Evolutionary conservation across 2,113 vertebrate species (phyloP), one percentile per base, ranked within the genome.

Genomic region (Cynoglossus semilaevis): DNA sequence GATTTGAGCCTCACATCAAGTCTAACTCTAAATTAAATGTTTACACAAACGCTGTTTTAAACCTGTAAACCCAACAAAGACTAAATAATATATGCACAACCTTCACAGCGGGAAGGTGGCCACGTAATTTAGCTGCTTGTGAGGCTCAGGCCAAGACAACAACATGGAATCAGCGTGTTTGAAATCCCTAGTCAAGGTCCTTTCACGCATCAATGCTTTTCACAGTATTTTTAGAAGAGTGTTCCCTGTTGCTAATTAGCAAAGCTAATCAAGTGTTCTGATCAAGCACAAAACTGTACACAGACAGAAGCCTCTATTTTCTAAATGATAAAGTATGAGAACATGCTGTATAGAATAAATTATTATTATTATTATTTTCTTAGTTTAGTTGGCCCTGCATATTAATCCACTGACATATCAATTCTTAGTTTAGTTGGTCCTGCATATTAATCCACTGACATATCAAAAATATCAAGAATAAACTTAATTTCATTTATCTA

Each of bases 191-290:
- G 77, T 78, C 0, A 72, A 58, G 67, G 51, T 79, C 82, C 72
- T 74, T 79, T 65, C 66, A 80, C 49, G 72, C 66, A 51, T 49
- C 80, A 73, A 77, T 83, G 77, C 74, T 82, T 84, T 84, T 85
- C 59, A 84, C 52, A 79, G 67, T 69, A 69, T 78, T 81, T 63
- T 79, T 69, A 52, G 41, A 63, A 46, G 76, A 74, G 74, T 72
- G 51, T 55, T 51, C 15, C 9, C 35, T 61, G 57, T 62, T 67
- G 70, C 41, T 62, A 60, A 82, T 64, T 79, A 58, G 65, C 79
- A 63, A 67, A 9, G 43, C 51, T 73, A 70, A 67, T 54, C 54
- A 49, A 43, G 40, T 64, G 56, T 64, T 80, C 36, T 46, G 47
- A 68, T 67, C 34, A 57, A 67, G 78, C 54, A 34, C 53, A 17